Evolutionary conservation across 2,113 vertebrate genomes (phyloP).

Genomic region (Cyprinodon tularosa): DNA sequence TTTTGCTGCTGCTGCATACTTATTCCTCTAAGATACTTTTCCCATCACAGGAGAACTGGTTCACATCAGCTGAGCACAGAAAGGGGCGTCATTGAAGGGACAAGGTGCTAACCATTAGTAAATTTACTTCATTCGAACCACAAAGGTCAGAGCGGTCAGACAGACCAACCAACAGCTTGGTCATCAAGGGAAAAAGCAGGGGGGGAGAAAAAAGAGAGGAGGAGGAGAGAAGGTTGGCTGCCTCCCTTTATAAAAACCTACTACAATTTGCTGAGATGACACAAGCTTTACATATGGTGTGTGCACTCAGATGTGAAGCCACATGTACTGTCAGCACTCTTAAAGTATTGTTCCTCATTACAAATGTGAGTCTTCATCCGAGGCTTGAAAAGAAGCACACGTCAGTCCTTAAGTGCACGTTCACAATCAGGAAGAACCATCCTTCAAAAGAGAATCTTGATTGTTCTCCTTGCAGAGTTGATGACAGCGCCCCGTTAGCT

Average conservation of each 20-base stretch:
- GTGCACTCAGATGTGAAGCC: conserved; percentile 53
- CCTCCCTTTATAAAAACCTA: conserved; percentile 60
- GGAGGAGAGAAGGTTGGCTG: conserved; percentile 43
- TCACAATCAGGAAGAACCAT: conserved; percentile 15
- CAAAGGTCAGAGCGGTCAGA: conserved; percentile 70
- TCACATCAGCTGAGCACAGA: conserved; percentile 64
- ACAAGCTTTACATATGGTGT: conserved; percentile 59
- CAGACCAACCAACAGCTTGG: conserved; percentile 75
- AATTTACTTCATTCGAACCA: conserved; percentile 71
- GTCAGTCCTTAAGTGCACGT: conserved; percentile 2
- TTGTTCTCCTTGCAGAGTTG: conserved; percentile 24
- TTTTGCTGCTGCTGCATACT: not conserved
- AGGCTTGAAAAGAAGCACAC: not conserved
- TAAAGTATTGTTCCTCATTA: conserved; percentile 45
- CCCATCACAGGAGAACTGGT: conserved; percentile 38
- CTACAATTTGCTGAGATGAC: conserved; percentile 72
- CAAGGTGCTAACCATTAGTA: conserved; percentile 68
- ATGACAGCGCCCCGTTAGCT: conserved; percentile 45
- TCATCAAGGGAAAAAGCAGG: conserved; percentile 65
- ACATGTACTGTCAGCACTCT: conserved; percentile 58
- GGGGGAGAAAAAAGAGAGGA: conserved; percentile 29
- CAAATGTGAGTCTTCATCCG: conserved; percentile 15
- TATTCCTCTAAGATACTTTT: not conserved
- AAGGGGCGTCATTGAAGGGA: conserved; percentile 54
- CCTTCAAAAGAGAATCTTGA: conserved; percentile 19